Base-by-base conservation (phyloP, 2,797 vertebrate species). In the Lagocephalus sceleratus region DNA sequence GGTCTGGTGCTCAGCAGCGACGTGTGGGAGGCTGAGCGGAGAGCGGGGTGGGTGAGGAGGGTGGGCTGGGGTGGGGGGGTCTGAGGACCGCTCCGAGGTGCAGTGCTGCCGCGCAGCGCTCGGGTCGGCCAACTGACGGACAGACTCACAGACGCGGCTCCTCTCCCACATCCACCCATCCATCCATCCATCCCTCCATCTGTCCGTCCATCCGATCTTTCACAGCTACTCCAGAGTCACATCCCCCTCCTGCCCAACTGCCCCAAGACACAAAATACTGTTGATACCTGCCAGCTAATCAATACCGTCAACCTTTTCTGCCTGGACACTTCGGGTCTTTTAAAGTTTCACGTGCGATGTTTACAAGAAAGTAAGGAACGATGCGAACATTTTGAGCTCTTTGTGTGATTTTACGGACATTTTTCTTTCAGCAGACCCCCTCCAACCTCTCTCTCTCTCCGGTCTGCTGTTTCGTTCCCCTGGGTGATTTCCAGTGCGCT, bases 81-180 rank as follows among this genome's bases (percentile, higher is more conserved):
- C 75, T 81, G 70, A 73, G 60, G 54, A 44, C 58, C 57, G 67
- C 71, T 80, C 81, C 71, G 90, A 94, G 91, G 94, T 87, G 92
- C 93, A 92, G 94, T 93, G 92, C 93, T 94, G 94, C 93, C 93
- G 92, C 94, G 92, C 94, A 93, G 92, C 90, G 94, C 94, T 88
- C 90, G 90, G 89, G 87, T 91, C 89, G 91, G 91, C 93, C 92
- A 92, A 86, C 32, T 90, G 92, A 94, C 42, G 3, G 59, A 68
- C 68, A 12, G 48, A 15, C 43, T 48, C 16, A 25, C 91, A 91
- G 90, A 92, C 91, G 86, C 78, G 79, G 80, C 20, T 1, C 6
- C 45, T 20, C 60, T 22, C 38, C 9, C 11, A 7, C 9, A 3
- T 35, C 32, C 26, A 29, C 3, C 26, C 26, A 10, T 9, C 8